Conservation (phyloP, 1,140 invertebrate species). For the Sitodiplosis mosellana region DNA sequence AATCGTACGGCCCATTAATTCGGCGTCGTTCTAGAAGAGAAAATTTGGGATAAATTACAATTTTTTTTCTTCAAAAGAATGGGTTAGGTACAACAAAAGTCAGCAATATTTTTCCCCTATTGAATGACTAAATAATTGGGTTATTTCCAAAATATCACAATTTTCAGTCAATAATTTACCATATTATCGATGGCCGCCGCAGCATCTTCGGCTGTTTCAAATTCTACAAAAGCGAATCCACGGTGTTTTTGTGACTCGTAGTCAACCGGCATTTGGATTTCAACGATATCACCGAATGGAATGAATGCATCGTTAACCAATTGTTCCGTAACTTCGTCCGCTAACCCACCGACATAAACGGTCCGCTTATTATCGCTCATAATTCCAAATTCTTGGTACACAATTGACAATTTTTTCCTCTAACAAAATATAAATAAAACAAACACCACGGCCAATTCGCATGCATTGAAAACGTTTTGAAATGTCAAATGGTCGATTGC, state of each 20-base stretch:
- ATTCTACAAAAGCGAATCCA: constrained; percentile 97
- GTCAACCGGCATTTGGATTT: constrained; percentile 94
- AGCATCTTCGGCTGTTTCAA: constrained; percentile 87
- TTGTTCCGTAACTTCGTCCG: constrained; percentile 95
- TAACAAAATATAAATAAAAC: too few species aligned
- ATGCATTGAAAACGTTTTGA: too few species aligned
- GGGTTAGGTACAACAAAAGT: too few species aligned
- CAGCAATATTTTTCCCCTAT: too few species aligned
- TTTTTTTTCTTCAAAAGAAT: neutral
- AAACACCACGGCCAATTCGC: too few species aligned
- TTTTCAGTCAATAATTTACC: constrained; percentile 35
- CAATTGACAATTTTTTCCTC: too few species aligned
- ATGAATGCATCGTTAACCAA: constrained; percentile 91
- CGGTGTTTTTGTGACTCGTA: constrained; percentile 95
- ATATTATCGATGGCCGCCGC: constrained; percentile 98
- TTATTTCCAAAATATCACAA: too few species aligned
- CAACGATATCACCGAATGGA: constrained; percentile 93
- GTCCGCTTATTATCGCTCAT: constrained; percentile 50
- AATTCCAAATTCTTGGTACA: neutral
- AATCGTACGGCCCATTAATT: constrained; percentile 92
- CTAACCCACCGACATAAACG: constrained; percentile 74
- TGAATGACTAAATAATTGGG: too few species aligned
- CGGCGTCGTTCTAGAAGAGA: constrained; percentile 86
- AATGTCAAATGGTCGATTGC: too few species aligned
- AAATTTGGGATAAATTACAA: constrained; percentile 3